Conservation (phyloP, 2,888 invertebrate genomes). For the Drosophila kokeensis region DNA sequence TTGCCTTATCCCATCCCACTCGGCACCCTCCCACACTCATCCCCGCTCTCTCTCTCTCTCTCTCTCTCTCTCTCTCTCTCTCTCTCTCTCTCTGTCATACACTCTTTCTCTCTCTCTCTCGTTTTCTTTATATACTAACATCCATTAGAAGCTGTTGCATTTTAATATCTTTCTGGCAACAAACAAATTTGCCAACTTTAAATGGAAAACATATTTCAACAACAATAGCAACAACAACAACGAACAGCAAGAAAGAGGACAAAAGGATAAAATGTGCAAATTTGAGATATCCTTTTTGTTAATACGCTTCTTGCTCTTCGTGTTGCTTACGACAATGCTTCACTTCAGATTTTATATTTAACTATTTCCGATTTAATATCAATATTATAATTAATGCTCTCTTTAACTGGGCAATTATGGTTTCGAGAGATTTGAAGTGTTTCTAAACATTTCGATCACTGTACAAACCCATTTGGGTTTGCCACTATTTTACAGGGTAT, state of each 20-base stretch:
- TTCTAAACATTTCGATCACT: neutral
- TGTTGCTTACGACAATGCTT: neutral
- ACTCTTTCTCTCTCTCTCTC: neutral
- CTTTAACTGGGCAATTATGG: neutral
- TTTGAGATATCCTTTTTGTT: neutral
- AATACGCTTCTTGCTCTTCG: neutral
- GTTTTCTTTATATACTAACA: constrained; percentile 9
- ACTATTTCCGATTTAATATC: neutral
- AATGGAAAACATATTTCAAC: constrained; percentile 74
- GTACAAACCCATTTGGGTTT: neutral
- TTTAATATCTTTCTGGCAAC: constrained; percentile 58
- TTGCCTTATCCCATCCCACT: neutral
- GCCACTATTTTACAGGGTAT: constrained; percentile 1
- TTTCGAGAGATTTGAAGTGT: neutral
- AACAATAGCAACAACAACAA: constrained; percentile 29
- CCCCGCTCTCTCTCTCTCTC: neutral
- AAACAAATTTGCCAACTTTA: constrained; percentile 66
- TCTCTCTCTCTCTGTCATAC: neutral
- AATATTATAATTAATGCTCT: neutral
- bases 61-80: neutral
- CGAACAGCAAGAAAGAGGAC: too few relatives aligned
- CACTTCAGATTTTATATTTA: neutral
- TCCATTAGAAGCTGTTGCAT: constrained; percentile 54
- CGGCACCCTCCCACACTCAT: neutral
- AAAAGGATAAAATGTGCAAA: too few relatives aligned